A percentile compares a stretch with the other conserved stretches of the same genome.
phyloP scores from a whole-genome alignment of 2,113 vertebrate species.

The Loxodonta africana region DNA sequence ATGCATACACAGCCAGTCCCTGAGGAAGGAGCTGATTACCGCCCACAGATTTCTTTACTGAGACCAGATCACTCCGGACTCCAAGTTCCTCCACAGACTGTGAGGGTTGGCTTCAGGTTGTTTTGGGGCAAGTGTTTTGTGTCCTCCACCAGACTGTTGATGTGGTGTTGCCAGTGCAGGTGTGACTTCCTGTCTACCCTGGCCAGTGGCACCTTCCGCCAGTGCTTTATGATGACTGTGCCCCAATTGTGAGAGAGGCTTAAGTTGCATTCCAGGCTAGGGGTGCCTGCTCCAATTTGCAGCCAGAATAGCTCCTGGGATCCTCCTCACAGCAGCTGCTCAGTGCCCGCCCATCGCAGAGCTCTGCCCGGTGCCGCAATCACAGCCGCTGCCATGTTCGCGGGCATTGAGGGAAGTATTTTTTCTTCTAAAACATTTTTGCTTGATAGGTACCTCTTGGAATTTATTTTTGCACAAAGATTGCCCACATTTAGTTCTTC shows the following conservation, averaged over 20 bases:
- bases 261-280: conserved; percentile 34
- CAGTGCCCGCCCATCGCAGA: neutral
- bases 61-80: too few relatives aligned
- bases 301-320: neutral
- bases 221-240: conserved; percentile 94
- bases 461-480: neutral
- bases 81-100: too few relatives aligned
- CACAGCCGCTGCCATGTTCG: neutral
- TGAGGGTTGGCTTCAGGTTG: too few relatives aligned
- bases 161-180: conserved; percentile 89
- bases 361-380: rapidly evolving
- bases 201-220: conserved; percentile 94
- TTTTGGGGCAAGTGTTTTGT: too few relatives aligned
- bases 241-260: conserved; percentile 82
- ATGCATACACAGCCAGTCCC: too few relatives aligned
- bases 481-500: neutral
- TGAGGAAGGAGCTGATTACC: too few relatives aligned
- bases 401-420: rapidly evolving
- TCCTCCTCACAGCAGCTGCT: neutral
- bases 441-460: neutral
- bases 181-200: conserved; percentile 88
- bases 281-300: neutral
- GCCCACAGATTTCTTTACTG: too few relatives aligned
- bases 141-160: too few relatives aligned
- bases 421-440: neutral